These are phyloP conservation scores for Bradynema listronoti DNA, from an alignment of 1,140 invertebrate genomes.

Conservation along the genomic window DNA sequence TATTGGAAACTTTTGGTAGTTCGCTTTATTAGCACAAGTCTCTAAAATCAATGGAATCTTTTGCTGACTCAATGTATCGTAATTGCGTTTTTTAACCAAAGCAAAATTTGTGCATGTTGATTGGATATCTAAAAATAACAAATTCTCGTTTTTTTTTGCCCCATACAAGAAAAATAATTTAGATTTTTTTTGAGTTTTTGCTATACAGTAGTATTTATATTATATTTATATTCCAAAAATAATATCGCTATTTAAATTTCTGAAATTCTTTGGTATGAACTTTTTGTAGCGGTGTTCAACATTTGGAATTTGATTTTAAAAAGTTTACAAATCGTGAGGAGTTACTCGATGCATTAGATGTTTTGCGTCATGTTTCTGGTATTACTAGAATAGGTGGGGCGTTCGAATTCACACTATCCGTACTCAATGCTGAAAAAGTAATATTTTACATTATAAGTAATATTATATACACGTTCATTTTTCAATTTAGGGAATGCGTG, in stretches of 20 bases:
- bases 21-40: too few relatives aligned
- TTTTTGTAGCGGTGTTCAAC: slow-evolving; percentile 53
- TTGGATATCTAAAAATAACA: too few relatives aligned
- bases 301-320: slow-evolving; percentile 56
- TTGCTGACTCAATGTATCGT: too few relatives aligned
- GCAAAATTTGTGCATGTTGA: too few relatives aligned
- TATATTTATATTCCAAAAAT: neutral
- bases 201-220: too few relatives aligned
- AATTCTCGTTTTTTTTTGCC: too few relatives aligned
- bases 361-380: slow-evolving; percentile 53
- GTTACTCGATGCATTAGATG: slow-evolving; percentile 43
- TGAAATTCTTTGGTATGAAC: too few relatives aligned
- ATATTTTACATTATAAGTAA: slow-evolving; percentile 1
- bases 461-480: neutral
- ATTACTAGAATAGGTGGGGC: slow-evolving; percentile 53
- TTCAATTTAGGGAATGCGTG: slow-evolving; percentile 48
- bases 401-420: slow-evolving; percentile 50
- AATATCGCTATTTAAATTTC: slow-evolving; percentile 16
- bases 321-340: slow-evolving; percentile 40
- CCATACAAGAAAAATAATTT: too few relatives aligned
- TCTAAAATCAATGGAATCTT: too few relatives aligned
- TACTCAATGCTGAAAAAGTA: slow-evolving; percentile 26
- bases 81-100: too few relatives aligned
- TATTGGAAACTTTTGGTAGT: too few relatives aligned
- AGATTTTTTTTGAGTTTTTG: too few relatives aligned